Base-by-base conservation (phyloP, 2,113 vertebrate genomes). In the Ranitomeya variabilis region DNA sequence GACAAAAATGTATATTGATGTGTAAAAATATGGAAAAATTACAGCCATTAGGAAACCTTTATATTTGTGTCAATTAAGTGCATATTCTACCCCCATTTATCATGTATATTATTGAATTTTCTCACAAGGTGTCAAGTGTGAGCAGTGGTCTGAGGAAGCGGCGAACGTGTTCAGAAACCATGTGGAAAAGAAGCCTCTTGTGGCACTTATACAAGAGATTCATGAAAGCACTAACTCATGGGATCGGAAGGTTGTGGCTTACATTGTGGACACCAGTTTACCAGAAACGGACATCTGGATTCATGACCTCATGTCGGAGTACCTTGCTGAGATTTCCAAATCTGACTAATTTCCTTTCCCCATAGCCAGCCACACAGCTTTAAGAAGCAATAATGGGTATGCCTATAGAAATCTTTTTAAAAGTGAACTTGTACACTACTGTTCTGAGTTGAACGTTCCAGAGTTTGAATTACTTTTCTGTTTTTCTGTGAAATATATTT, bases 91-190 rank as follows among this genome's bases (percentile, higher is more conserved):
- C 37, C 37, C 1, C 37, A 45, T 45, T 45, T 45, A 2, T 45
- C 37, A 45, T 45, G 1, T 45, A 45, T 45, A 45, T 45, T 59
- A 26, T 74, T 55, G 51, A 80, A 89, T 0, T 90, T 0, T 93
- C 88, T 87, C 15, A 4, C n/a, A 91, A 99, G 98, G 97, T 84
- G 92, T 98, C 85, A 94, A 93, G 51, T 95, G 90, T 81, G 91
- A 85, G 51, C 95, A 95, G 87, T 99, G 97, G 98, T 96, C 97
- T 11, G 97, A 98, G 91, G 97, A 97, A 90, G 95, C 97, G 11
- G 96, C 96, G 0, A 96, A 97, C 92, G 93, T 99, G 7, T 99
- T 99, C 93, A 95, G 98, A 88, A 98, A 97, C 92, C 96, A 98
- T 0, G 97, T 99, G 82, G 98, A 99, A 94, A 96, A 95, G 87